Conservation (phyloP, 2,888 invertebrate species). For the Aphidoletes aphidimyza region DNA sequence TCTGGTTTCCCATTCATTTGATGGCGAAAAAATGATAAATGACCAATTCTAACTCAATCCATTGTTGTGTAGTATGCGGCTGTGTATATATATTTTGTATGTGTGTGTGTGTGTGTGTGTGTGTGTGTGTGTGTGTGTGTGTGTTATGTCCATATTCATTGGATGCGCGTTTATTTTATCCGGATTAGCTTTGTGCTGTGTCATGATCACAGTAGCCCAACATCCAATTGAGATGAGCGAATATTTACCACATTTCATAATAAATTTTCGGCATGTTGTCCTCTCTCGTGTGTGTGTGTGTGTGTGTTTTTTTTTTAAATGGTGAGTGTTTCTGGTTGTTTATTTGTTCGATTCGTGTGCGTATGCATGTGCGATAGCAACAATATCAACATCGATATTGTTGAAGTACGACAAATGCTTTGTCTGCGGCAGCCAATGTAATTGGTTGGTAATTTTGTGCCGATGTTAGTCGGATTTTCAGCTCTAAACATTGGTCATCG, state of each 20-base stretch:
- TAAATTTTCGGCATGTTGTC: background rate
- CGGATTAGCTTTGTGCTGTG: slow-evolving; percentile 1
- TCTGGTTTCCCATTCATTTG: background rate
- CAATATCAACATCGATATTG: background rate
- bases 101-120: too few relatives aligned
- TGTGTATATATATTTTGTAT: too few relatives aligned
- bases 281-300: too few relatives aligned
- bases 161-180: too few relatives aligned
- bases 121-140: too few relatives aligned
- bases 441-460: slow-evolving; percentile 7
- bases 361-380: background rate
- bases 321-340: background rate
- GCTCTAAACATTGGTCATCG: background rate
- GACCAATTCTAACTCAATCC: background rate
- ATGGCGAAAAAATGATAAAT: background rate
- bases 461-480: background rate
- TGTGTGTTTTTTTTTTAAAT: too few relatives aligned
- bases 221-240: background rate
- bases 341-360: background rate
- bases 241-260: slow-evolving; percentile 26
- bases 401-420: too few relatives aligned
- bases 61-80: background rate
- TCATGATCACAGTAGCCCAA: background rate
- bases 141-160: too few relatives aligned
- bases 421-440: background rate